These are phyloP conservation scores for Sarcophaga carnaria DNA, from an alignment of 2,888 invertebrate species.

Conservation along the genomic window DNA sequence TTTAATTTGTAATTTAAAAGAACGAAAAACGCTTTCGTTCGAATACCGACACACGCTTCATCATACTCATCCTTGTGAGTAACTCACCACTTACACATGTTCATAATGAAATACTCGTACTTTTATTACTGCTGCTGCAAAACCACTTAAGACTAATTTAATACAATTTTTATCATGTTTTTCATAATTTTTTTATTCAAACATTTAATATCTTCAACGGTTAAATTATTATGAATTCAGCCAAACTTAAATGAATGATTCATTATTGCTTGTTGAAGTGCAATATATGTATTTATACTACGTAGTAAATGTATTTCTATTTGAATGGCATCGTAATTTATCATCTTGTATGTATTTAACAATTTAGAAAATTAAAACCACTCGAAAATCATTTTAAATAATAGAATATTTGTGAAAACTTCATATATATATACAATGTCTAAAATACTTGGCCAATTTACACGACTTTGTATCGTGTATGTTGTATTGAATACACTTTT, in stretches of 20 bases:
- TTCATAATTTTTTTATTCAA: neutral
- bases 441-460: too few relatives aligned
- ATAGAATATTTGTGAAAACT: too few relatives aligned
- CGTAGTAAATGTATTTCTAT: too few relatives aligned
- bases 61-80: neutral
- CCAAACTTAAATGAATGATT: neutral
- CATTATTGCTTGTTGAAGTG: too few relatives aligned
- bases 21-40: neutral
- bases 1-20: slow-evolving; percentile 36
- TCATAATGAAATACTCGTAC: neutral
- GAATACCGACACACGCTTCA: neutral
- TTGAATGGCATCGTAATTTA: too few relatives aligned
- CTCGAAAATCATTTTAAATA: too few relatives aligned
- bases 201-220: neutral
- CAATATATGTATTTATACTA: too few relatives aligned
- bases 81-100: neutral
- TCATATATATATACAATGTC: too few relatives aligned
- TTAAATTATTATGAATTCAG: neutral
- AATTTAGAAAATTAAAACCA: too few relatives aligned
- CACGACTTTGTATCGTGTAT: too few relatives aligned
- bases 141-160: slow-evolving; percentile 8
- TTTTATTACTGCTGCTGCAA: neutral
- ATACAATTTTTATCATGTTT: slow-evolving; percentile 11
- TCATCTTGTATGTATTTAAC: too few relatives aligned
- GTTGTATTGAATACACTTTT: too few relatives aligned